Evolutionary conservation across 2,888 invertebrate species (phyloP), one percentile per base, ranked within the genome.

Genomic region (Dryococelus australis): DNA sequence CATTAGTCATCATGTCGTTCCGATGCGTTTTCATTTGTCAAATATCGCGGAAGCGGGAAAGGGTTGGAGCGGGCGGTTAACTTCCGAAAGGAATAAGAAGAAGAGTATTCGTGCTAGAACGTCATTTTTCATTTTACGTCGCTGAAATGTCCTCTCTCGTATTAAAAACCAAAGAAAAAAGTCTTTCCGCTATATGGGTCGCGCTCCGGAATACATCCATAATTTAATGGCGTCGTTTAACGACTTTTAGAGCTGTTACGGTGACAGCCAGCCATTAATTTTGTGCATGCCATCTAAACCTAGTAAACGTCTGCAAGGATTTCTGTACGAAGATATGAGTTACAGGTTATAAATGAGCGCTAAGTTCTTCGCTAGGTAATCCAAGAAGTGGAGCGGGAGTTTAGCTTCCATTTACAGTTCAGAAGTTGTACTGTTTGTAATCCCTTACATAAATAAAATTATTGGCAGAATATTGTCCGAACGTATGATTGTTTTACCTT

Each of bases 81-180:
- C 65, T 65, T 65, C 65, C 65, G n/a, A 8, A n/a, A 65, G 65
- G 8, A n/a, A 65, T 8, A n/a, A 20, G 65, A 65, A 24, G 0
- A 65, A 65, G n/a, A 9, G 20, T 65, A 12, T 65, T 65, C 65
- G 8, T 65, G 2, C 65, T n/a, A 24, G 2, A 9, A 65, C n/a
- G 65, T 65, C 65, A 65, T 65, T 65, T 65, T 65, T 65, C 65
- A 65, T 24, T 65, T 65, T n/a, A n/a, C n/a, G 65, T 65, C 65
- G 20, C n/a, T 65, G n/a, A 65, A 65, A 65, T 65, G 6, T 65
- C 65, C 65, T 8, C n/a, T 65, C n/a, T 65, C 2, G 65, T 24
- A 20, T 65, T n/a, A 24, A n/a, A 51, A n/a, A n/a, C n/a, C 65
- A n/a, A 65, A 65, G 65, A n/a, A n/a, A 20, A 65, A n/a, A 51